Evolutionary conservation across 2,113 vertebrate species (phyloP), one percentile per base, ranked within the genome.

Genomic region (Guaruba guarouba): DNA sequence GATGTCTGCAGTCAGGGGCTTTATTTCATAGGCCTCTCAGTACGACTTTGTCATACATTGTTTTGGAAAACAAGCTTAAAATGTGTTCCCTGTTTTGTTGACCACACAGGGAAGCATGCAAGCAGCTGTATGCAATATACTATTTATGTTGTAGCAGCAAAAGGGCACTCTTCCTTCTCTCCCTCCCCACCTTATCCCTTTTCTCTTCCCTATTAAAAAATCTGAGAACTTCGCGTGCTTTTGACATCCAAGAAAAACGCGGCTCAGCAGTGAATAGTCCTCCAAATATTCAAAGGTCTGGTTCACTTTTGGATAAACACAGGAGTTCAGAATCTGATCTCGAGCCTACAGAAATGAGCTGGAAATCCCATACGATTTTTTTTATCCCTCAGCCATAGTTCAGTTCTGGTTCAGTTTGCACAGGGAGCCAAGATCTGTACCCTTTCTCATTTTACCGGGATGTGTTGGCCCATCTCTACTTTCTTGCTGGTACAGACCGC

Each of bases 21-120:
- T 69, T 62, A 73, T 87, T 96, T 89, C 43, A 8, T 54, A 73
- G 66, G 82, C 79, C 89, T 94, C 86, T 22, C 61, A 91, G 86
- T 76, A 25, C 63, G 27, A 59, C 89, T 62, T 95, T 94, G 95
- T 95, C 88, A 92, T 81, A 43, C 92, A 94, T 52, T 87, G 90
- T 92, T 95, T 90, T 92, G 95, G 97, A 98, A 97, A 97, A 95
- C 79, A 95, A 79, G 89, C 92, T 93, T 90, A 77, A 97, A 96
- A 94, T 96, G 93, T 94, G 95, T 96, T 81, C 95, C 84, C 82
- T 92, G 88, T 96, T 95, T 66, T 82, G 43, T 93, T 98, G 97
- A 95, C 97, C 97, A 89, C 96, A 96, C 96, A 95, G 97, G 97
- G 97, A 96, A 97, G 88, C 76, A 7, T 4, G 5, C 68, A 87